Evolutionary conservation across 2,888 invertebrate species (phyloP).

Genomic region (Trachelus stipa): DNA sequence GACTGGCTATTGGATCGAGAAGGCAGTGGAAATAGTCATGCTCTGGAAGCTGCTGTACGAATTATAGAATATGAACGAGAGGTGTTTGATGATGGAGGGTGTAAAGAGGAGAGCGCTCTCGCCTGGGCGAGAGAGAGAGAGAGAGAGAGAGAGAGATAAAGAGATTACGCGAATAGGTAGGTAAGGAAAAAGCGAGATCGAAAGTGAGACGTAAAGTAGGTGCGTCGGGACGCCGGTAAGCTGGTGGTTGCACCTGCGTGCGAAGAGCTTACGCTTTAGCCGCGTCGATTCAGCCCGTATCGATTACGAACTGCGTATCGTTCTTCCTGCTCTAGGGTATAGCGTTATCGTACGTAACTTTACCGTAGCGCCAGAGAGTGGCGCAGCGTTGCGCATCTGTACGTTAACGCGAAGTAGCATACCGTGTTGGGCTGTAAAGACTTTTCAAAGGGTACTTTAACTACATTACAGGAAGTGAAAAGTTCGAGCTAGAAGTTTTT

Average conservation of each 20-base stretch:
- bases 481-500: neutral
- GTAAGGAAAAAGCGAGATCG: constrained; percentile 3
- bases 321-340: neutral
- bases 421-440: neutral
- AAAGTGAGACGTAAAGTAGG: constrained; percentile 14
- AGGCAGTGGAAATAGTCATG: neutral
- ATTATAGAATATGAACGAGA: neutral
- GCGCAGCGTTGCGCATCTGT: neutral
- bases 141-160: neutral
- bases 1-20: neutral
- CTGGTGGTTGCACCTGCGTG: neutral
- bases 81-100: neutral
- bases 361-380: neutral
- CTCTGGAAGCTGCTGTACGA: neutral
- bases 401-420: neutral
- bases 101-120: neutral
- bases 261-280: neutral
- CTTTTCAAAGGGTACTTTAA: neutral
- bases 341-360: neutral
- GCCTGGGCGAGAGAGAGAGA: too few relatives aligned
- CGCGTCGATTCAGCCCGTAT: neutral
- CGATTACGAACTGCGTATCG: neutral
- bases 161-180: neutral
- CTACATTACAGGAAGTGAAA: neutral
- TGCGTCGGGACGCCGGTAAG: neutral